These are phyloP conservation scores for Watersipora subatra DNA, from an alignment of 1,140 invertebrate species.

Conservation along the genomic window DNA sequence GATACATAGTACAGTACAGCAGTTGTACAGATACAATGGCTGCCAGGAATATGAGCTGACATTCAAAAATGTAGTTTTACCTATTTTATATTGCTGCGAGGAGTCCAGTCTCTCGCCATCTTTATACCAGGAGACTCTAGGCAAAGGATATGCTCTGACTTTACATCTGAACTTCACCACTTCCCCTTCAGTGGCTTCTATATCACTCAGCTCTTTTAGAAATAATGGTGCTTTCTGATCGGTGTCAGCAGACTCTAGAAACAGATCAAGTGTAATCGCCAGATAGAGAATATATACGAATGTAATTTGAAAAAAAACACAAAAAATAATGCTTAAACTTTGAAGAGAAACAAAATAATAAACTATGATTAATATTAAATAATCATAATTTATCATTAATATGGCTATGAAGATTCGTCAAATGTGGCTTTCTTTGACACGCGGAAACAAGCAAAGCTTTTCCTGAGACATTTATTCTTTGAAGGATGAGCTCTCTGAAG, in stretches of 20 bases:
- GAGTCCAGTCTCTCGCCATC: slow-evolving; percentile 22
- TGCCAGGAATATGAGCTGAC: too few species aligned
- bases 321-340: neutral
- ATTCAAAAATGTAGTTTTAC: too few species aligned
- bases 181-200: slow-evolving; percentile 31
- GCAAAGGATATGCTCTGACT: slow-evolving; percentile 35
- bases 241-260: slow-evolving; percentile 18
- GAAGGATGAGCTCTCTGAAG: too few species aligned
- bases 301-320: neutral
- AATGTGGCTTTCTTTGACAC: too few species aligned
- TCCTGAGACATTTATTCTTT: too few species aligned
- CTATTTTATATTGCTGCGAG: slow-evolving; percentile 21
- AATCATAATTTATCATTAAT: neutral
- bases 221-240: slow-evolving; percentile 32
- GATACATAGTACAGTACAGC: too few species aligned
- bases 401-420: too few species aligned
- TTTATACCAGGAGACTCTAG: slow-evolving; percentile 34
- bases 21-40: too few species aligned
- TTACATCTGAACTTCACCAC: slow-evolving; percentile 33
- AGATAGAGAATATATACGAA: neutral
- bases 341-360: neutral
- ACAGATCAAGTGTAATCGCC: neutral
- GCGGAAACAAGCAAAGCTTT: too few species aligned
- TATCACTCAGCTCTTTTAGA: slow-evolving; percentile 25
- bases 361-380: neutral